These are phyloP conservation scores for Pomatorhinus ruficollis DNA, from an alignment of 2,113 vertebrate genomes.

Conservation along the genomic window DNA sequence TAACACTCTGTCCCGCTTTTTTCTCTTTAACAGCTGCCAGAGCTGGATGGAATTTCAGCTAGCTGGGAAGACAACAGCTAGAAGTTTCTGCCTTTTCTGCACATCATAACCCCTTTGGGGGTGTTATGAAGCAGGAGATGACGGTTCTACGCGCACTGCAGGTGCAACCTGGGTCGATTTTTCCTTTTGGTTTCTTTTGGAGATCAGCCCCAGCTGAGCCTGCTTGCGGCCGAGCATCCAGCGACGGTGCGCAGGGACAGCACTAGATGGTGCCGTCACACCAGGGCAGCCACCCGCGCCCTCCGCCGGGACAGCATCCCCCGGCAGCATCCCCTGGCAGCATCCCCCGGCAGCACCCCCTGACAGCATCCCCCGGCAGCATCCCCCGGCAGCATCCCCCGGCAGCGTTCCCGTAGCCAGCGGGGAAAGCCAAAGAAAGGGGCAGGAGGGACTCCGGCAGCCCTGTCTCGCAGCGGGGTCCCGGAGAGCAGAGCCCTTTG, in stretches of 20 bases:
- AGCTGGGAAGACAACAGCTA: background rate
- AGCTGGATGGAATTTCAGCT: background rate
- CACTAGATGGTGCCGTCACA: constrained; percentile 23
- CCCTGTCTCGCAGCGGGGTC: background rate
- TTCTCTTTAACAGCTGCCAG: background rate
- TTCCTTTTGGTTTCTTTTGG: background rate
- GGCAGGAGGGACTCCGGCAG: background rate
- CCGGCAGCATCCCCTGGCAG: background rate
- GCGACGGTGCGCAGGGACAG: background rate
- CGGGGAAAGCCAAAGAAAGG: background rate
- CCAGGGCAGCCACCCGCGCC: fast-evolving
- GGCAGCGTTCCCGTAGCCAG: fast-evolving
- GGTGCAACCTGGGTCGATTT: background rate
- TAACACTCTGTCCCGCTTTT: background rate
- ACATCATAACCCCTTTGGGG: background rate
- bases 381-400: too few species aligned
- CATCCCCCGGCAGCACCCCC: too few species aligned
- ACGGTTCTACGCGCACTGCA: fast-evolving
- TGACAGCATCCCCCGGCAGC: too few species aligned
- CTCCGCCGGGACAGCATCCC: background rate
- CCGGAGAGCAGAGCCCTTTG: background rate
- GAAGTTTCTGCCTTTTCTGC: background rate
- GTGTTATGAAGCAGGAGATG: background rate
- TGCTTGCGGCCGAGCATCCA: fast-evolving
- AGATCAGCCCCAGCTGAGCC: fast-evolving